Conservation (phyloP, 2,113 vertebrate species). For the Astatoreochromis straeleni region DNA sequence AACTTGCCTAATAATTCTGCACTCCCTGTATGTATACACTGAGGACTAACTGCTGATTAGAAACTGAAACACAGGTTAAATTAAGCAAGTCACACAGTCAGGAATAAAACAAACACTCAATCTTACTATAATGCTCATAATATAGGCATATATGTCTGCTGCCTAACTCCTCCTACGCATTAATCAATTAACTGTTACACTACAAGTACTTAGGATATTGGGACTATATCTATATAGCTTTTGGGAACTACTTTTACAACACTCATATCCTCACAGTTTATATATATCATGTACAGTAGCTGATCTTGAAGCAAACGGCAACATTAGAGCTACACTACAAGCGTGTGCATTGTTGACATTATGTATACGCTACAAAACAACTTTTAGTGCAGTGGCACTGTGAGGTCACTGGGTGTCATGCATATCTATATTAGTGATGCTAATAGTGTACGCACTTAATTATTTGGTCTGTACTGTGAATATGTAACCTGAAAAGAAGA, state of each 20-base stretch:
- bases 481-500: not conserved
- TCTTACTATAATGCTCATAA: not conserved
- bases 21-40: rapidly evolving
- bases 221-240: not conserved
- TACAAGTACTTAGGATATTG: not conserved
- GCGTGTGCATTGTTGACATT: not conserved
- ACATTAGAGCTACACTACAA: not conserved
- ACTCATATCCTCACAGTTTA: not conserved
- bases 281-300: not conserved
- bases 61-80: not conserved
- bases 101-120: not conserved
- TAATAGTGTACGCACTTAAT: not conserved
- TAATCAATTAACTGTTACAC: not conserved
- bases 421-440: not conserved
- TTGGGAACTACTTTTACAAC: not conserved
- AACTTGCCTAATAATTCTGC: too few relatives aligned
- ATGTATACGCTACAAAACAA: rapidly evolving
- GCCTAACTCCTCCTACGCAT: rapidly evolving
- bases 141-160: not conserved
- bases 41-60: not conserved
- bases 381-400: not conserved
- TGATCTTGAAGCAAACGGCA: not conserved
- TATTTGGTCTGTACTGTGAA: not conserved
- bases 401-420: not conserved
- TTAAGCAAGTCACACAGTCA: not conserved